Percentiles rank a stretch among this genome's conserved stretches.
Evolutionary conservation across 2,113 vertebrate species (phyloP).

Genomic region (Aramus guarauna): DNA sequence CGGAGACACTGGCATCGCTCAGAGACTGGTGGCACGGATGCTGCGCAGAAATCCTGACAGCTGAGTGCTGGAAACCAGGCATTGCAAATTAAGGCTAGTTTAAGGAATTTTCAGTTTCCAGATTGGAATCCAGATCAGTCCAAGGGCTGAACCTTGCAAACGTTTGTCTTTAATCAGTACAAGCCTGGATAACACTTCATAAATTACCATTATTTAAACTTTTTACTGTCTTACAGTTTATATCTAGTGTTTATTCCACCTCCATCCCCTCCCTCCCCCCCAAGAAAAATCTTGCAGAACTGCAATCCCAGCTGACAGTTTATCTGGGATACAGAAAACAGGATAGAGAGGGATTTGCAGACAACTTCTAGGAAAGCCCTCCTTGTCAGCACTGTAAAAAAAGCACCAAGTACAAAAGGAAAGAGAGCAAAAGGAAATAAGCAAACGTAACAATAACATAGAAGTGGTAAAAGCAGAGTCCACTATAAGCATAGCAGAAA

Average conservation of each 20-base stretch:
- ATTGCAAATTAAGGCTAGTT: background rate
- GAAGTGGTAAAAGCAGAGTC: background rate
- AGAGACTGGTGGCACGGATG: background rate
- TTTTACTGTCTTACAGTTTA: background rate
- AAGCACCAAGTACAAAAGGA: background rate
- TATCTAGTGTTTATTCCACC: background rate
- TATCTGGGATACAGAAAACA: background rate
- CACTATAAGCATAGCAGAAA: background rate
- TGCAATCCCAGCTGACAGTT: background rate
- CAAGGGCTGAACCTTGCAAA: background rate
- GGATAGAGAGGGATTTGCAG: background rate
- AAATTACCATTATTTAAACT: background rate
- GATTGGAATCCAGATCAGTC: background rate
- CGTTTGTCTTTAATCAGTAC: background rate
- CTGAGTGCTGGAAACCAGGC: background rate
- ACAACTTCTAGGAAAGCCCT: background rate
- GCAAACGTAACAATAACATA: background rate
- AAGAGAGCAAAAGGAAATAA: background rate
- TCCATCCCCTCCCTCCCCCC: background rate
- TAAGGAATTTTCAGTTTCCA: background rate
- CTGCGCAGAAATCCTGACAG: background rate
- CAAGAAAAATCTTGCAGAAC: background rate
- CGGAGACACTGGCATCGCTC: fast-evolving
- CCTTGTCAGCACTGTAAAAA: background rate
- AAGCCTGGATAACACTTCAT: background rate